These are phyloP conservation scores for Malthinus flaveolus DNA, from an alignment of 2,888 invertebrate species.

Conservation along the genomic window DNA sequence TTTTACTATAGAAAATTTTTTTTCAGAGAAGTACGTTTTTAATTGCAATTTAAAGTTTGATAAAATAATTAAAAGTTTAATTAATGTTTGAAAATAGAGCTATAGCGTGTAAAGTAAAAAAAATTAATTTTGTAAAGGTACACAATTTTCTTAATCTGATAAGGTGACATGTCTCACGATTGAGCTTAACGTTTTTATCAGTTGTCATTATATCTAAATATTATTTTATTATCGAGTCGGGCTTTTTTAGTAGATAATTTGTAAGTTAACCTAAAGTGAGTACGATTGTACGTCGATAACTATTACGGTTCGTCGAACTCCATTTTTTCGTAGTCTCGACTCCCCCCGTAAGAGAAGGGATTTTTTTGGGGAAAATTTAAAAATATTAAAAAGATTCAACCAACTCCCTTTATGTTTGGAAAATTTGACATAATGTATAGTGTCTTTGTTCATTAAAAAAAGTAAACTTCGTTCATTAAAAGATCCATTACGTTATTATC, in stretches of 20 bases:
- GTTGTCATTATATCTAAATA: slow-evolving; percentile 8
- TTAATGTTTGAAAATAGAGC: not conserved
- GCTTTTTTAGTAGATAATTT: slow-evolving; percentile 1
- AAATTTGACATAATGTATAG: not conserved
- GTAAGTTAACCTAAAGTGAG: not conserved
- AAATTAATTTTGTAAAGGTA: not conserved
- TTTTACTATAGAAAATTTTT: no score
- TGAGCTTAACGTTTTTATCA: slow-evolving; percentile 1
- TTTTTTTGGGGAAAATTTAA: no score
- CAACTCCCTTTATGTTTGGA: not conserved
- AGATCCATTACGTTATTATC: slow-evolving; percentile 11
- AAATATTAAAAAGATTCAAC: no score
- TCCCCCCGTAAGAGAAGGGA: no score
- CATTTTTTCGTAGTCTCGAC: not conserved
- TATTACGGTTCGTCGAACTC: not conserved
- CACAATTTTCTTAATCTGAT: slow-evolving; percentile 5
- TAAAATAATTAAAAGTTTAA: no score
- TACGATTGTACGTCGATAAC: not conserved
- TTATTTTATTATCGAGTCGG: slow-evolving; percentile 2
- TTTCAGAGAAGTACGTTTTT: no score
- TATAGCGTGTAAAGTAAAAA: slow-evolving; percentile 1
- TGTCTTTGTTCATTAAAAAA: not conserved
- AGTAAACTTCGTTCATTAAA: slow-evolving; percentile 7
- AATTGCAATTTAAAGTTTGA: no score
- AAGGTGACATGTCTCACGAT: slow-evolving; percentile 2